Base-by-base conservation (phyloP, 2,797 vertebrate species). In the Zenarchopterus dispar region DNA sequence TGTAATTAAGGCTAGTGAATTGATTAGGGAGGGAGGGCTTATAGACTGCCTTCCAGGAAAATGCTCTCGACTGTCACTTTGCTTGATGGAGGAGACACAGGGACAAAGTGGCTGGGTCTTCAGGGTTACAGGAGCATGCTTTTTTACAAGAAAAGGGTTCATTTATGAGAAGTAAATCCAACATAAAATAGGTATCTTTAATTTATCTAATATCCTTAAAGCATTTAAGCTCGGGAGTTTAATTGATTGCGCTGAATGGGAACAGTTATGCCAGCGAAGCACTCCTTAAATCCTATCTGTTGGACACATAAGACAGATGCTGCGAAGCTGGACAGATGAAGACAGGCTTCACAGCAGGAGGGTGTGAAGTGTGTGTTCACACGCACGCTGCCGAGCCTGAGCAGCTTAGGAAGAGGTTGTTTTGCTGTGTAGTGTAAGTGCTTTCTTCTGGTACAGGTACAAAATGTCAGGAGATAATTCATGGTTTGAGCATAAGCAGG, bases 1-100 rank as follows among this genome's bases (percentile, higher is more conserved):
- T 90, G 78, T 91, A 89, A 92, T 92, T 90, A 93, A 90, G 78
- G 66, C 72, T 71, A 71, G 71, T 78, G 82, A 84, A 89, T 89
- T 89, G 88, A 91, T 91, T 80, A 51, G 33, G 5, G 21, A 11
- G 47, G 59, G 70, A 75, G 70, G 72, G 80, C 73, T 78, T 81
- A 75, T 65, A 81, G 77, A 62, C 70, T 28, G 70, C 65, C 86
- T 84, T 88, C 86, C 84, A 87, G 80, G 81, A 84, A 86, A 80
- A 84, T 33, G 65, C 77, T 76, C 69, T 43, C n/a, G 9, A 31
- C 33, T 72, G 86, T 80, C 85, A 80, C 74, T 67, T 16, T 0
- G 6, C 44, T 53, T 77, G 84, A 87, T 78, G 70, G 67, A 87
- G 73, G 67, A 61, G 53, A 59, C 41, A 6, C 3, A 0, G 54